Evolutionary conservation across 2,888 invertebrate genomes (phyloP).

Genomic region (Himalopsyche tibetana): DNA sequence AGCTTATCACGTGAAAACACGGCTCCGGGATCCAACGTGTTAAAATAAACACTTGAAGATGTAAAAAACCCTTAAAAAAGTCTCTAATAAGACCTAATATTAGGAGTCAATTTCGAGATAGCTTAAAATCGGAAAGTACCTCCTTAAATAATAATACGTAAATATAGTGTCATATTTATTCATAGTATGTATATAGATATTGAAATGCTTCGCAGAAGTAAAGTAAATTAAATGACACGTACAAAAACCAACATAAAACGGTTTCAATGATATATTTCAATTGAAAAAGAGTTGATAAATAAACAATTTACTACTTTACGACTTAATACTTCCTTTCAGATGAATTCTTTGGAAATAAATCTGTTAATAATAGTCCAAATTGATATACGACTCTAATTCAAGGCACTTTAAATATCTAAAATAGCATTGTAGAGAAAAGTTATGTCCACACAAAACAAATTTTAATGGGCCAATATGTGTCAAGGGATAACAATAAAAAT

Average conservation of each 20-base stretch:
- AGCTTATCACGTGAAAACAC: too few relatives aligned
- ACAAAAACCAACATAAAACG: neutral
- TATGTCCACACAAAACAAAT: conserved; percentile 65
- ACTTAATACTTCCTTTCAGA: neutral
- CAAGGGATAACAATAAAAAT: conserved; percentile 41
- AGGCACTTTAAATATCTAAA: conserved; percentile 12
- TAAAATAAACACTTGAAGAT: too few relatives aligned
- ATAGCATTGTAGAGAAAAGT: conserved; percentile 49
- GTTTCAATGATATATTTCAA: neutral
- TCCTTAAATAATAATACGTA: too few relatives aligned
- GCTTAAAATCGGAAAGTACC: too few relatives aligned
- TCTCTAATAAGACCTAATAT: too few relatives aligned
- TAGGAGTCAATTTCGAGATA: too few relatives aligned
- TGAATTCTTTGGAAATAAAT: conserved; percentile 4
- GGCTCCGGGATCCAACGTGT: too few relatives aligned
- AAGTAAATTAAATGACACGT: neutral
- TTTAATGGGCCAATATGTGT: conserved; percentile 62
- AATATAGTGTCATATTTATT: too few relatives aligned
- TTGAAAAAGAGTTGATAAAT: conserved; percentile 32
- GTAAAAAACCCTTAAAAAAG: too few relatives aligned
- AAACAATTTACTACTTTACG: conserved; percentile 13
- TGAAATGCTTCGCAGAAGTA: too few relatives aligned
- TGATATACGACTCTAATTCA: conserved; percentile 36
- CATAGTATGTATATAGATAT: too few relatives aligned
- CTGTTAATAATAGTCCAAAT: conserved; percentile 28